Evolutionary conservation across 2,888 invertebrate species (phyloP).

Genomic region (Synanthedon myopaeformis): DNA sequence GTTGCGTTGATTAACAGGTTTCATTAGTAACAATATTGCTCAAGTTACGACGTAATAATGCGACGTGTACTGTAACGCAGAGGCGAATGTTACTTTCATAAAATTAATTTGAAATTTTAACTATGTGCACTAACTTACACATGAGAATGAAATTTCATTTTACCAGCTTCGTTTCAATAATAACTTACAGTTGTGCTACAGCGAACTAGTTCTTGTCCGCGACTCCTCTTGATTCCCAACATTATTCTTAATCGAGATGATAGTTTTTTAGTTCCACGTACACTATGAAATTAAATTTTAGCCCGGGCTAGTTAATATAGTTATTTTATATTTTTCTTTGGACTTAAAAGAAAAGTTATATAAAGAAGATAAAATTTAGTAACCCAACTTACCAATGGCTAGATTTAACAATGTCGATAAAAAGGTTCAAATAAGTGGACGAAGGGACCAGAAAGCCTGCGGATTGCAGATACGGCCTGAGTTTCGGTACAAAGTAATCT

Average conservation of each 20-base stretch:
- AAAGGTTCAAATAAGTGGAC: slow-evolving; percentile 28
- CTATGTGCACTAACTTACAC: neutral
- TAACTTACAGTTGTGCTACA: too few relatives aligned
- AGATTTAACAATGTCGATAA: slow-evolving; percentile 37
- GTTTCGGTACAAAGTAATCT: slow-evolving; percentile 28
- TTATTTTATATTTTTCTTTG: too few relatives aligned
- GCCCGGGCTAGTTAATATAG: too few relatives aligned
- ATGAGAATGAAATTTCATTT: neutral
- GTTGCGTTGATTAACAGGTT: neutral
- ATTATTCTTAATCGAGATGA: too few relatives aligned
- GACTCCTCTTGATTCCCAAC: too few relatives aligned
- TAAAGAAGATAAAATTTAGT: too few relatives aligned
- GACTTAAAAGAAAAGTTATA: too few relatives aligned
- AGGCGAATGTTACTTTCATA: neutral
- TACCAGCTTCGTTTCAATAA: too few relatives aligned
- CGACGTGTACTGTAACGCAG: too few relatives aligned
- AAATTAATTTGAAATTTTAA: neutral
- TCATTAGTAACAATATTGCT: neutral
- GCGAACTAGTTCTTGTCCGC: too few relatives aligned
- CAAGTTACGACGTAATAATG: neutral
- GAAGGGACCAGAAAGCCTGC: slow-evolving; percentile 26
- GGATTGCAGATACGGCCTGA: slow-evolving; percentile 24
- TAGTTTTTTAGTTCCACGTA: too few relatives aligned
- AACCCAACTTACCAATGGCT: neutral
- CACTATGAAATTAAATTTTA: too few relatives aligned